Conservation (phyloP, 1,140 invertebrate genomes). For the Monomorium pharaonis region DNA sequence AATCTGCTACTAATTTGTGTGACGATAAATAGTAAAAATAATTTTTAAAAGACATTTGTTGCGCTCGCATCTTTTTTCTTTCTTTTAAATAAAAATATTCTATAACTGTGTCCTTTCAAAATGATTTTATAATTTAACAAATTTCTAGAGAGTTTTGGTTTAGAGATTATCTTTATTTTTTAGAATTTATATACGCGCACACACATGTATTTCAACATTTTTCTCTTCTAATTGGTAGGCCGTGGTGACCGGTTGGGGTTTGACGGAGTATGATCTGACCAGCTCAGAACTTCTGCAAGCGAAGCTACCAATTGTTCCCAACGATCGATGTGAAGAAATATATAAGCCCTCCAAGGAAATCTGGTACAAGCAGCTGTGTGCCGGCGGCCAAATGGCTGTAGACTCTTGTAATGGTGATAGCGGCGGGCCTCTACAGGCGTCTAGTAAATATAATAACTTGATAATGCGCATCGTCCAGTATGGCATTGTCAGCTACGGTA, state of each 20-base stretch:
- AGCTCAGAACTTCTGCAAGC: constrained; percentile 85
- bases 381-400: constrained; percentile 85
- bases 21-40: neutral
- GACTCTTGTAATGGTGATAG: constrained; percentile 84
- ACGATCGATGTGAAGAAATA: constrained; percentile 81
- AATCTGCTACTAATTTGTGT: neutral
- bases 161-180: too few species aligned
- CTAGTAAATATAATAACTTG: constrained; percentile 65
- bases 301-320: constrained; percentile 82
- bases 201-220: too few species aligned
- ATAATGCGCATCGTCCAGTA: constrained; percentile 80
- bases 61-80: neutral
- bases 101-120: neutral
- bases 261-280: constrained; percentile 83
- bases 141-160: too few species aligned
- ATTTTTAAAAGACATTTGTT: neutral
- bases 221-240: constrained; percentile 62
- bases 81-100: neutral
- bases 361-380: constrained; percentile 86
- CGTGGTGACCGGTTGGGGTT: constrained; percentile 87
- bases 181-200: too few species aligned
- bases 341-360: constrained; percentile 81
- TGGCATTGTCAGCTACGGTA: constrained; percentile 86
- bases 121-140: neutral
- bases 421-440: constrained; percentile 85